Evolutionary conservation across 2,888 invertebrate genomes (phyloP), one percentile per base, ranked within the genome.

Genomic region (Coleophora flavipennella): DNA sequence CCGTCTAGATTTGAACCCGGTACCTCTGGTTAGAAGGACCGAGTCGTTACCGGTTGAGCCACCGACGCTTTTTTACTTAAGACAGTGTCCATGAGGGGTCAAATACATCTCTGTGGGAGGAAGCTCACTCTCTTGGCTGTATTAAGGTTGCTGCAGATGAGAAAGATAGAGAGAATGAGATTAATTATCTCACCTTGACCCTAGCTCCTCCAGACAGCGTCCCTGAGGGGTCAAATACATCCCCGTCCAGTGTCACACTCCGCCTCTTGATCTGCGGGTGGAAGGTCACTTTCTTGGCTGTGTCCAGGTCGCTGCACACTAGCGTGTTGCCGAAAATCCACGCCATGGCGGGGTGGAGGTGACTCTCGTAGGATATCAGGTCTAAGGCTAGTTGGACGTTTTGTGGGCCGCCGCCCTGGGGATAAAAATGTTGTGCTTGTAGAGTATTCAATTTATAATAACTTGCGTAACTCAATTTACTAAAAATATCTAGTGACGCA

Each of bases 211-310:
- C 99, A 40, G 94, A 91, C 28, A 99, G 84, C 8, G 92, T 92
- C 54, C 99, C 99, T 37, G 91, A 86, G 0, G 99, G 97, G 77
- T 97, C 96, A 51, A 93, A 92, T 28, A 93, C 90, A 69, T 99
- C 98, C 0, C 99, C 99, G 50, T 95, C 95, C 3, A 95, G 72
- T 1, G 99, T 97, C 13, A 99, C 95, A 59, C 90, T 89, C 46
- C 90, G 89, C 29, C 87, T 87, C 51, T 83, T 79, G 42, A 94
- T 89, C 35, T 79, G 72, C 9, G 86, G 86, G 71, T 96, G 88
- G 74, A 92, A 96, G 3, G 94, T 91, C 3, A 97, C 90, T 71
- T 88, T 87, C 67, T 90, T 91, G 25, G 98, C 98, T 20, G 89
- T 83, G 31, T 92, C 89, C 77, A 96, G 88, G 66, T 94, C 91